Evolutionary conservation across 2,797 vertebrate genomes (phyloP).

Genomic region (Sylvilagus floridanus): DNA sequence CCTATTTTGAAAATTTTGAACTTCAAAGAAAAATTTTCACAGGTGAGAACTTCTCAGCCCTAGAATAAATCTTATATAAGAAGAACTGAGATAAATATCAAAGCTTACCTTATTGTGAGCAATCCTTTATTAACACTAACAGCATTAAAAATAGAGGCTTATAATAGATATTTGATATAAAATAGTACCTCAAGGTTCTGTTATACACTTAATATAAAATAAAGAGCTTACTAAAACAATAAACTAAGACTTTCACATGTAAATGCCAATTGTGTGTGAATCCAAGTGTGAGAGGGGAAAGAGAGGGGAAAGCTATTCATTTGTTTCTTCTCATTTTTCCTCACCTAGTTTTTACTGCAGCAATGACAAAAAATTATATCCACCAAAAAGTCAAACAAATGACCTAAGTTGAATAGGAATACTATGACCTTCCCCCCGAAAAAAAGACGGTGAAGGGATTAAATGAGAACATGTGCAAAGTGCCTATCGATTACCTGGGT

Average conservation of each 20-base stretch:
- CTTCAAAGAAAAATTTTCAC: conserved; percentile 30
- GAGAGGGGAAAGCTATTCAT: not conserved
- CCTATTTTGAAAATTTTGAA: conserved; percentile 48
- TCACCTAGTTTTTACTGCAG: conserved; percentile 28
- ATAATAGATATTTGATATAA: conserved; percentile 1
- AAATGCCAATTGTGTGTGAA: conserved; percentile 30
- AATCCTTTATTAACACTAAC: conserved; percentile 44
- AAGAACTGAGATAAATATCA: not conserved
- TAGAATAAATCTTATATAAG: conserved; percentile 21
- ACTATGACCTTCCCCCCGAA: conserved; percentile 45
- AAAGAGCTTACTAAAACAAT: conserved; percentile 24
- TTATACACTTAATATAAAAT: conserved; percentile 9
- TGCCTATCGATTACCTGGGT: conserved; percentile 60
- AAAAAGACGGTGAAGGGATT: conserved; percentile 55
- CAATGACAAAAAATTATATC: conserved; percentile 45
- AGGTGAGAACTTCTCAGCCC: conserved; percentile 24
- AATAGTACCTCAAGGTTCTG: conserved; percentile 27
- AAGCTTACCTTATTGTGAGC: not conserved
- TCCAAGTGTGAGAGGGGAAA: conserved; percentile 10
- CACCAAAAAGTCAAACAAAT: conserved; percentile 44
- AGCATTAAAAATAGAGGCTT: conserved; percentile 42
- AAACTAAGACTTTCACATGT: conserved; percentile 22
- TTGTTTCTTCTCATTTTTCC: conserved; percentile 43
- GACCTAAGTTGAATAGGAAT: conserved; percentile 29
- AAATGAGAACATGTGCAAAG: not conserved